A percentile compares a stretch with the other conserved stretches of the same genome.
Conservation (phyloP, 2,888 invertebrate species). For the Ommatoiulus sabulosus region DNA sequence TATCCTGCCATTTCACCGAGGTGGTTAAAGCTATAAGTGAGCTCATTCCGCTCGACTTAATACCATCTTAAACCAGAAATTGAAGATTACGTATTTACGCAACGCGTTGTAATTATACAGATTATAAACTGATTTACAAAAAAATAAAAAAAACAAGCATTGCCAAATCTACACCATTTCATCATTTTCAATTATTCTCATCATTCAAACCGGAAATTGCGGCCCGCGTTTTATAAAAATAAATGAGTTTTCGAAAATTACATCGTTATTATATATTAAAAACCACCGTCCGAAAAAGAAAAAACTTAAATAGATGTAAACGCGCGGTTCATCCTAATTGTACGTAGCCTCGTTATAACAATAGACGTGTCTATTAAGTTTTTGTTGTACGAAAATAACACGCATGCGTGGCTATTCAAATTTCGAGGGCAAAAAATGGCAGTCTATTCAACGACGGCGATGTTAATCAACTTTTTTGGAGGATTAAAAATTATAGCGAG, state of each 20-base stretch:
- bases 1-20: too few relatives aligned
- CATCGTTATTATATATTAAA: background rate
- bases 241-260: constrained; percentile 11
- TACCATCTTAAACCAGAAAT: too few relatives aligned
- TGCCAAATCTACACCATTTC: too few relatives aligned
- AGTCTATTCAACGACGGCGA: background rate
- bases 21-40: too few relatives aligned
- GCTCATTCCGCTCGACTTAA: too few relatives aligned
- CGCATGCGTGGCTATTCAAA: background rate
- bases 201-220: background rate
- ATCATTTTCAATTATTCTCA: too few relatives aligned
- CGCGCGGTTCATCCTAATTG: constrained; percentile 1
- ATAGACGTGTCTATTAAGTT: constrained; percentile 19
- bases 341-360: constrained; percentile 3
- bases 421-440: constrained; percentile 1
- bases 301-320: background rate
- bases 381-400: background rate
- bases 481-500: background rate
- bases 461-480: constrained; percentile 1
- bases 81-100: too few relatives aligned
- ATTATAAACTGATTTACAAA: too few relatives aligned
- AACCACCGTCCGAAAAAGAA: background rate
- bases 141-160: too few relatives aligned
- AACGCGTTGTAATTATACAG: too few relatives aligned
- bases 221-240: background rate